Base-by-base conservation (phyloP, 2,797 vertebrate genomes). In the Diplodus puntazzo region DNA sequence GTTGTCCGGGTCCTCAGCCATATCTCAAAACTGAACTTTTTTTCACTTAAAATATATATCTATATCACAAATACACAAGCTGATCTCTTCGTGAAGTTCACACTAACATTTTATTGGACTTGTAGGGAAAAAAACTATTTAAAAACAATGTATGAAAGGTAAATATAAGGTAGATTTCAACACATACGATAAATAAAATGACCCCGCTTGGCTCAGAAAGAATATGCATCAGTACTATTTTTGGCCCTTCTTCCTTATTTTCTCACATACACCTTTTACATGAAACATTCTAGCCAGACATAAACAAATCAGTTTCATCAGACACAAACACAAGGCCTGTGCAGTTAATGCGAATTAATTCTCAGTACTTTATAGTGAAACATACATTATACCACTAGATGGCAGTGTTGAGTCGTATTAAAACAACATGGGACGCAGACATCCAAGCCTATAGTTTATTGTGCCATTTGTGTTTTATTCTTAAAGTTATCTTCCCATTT, bases 301-400 rank as follows among this genome's bases (percentile, higher is more conserved):
- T 14, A 52, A 10, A 39, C 5, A 54, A 9, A 54, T 50, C 5
- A 34, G 10, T 48, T 53, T 53, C 3, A 55, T 20, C 17, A 48
- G 25, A 68, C 27, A 65, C 30, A 23, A 27, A 34, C 2, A 42
- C 16, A 23, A 42, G 34, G 3, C 20, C 20, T 21, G 0, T 27
- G 14, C 6, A 49, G 12, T 55, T 20, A 78, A 13, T 16, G 4
- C 12, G 30, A 25, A 34, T 34, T 34, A 34, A 34, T 8, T 34
- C 17, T 9, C 16, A 11, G 6, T 42, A 17, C 11, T 12, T 5
- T 8, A 4, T 27, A 2, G 58, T 49, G 50, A 67, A 42, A 18
- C 11, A 53, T 21, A 45, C 1, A 25, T 25, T 61, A 0, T 30
- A 27, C 21, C 87, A 78, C 80, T 67, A 88, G 89, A 82, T 87